Conservation (phyloP, 2,888 invertebrate genomes). For the Sericinus montela region DNA sequence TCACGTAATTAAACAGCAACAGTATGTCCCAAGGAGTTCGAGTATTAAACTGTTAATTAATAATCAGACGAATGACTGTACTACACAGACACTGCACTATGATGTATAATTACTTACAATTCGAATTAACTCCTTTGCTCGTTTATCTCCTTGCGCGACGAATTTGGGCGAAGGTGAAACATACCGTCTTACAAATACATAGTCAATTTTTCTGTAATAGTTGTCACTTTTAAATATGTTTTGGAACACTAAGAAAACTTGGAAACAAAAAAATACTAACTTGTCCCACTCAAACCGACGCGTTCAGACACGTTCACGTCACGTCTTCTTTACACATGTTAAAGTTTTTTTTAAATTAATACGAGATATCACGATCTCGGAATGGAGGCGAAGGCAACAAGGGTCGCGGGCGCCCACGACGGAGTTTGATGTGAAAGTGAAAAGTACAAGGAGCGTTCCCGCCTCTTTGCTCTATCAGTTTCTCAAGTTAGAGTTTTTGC, state of each 20-base stretch:
- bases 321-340: conserved; percentile 44
- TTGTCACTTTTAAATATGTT: background rate
- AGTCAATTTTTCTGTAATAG: background rate
- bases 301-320: conserved; percentile 19
- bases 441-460: conserved; percentile 45
- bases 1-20: conserved; percentile 11
- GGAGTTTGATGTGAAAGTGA: conserved; percentile 55
- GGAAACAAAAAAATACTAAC: background rate
- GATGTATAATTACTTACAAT: conserved; percentile 30
- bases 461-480: conserved; percentile 33
- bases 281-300: background rate
- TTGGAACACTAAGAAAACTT: background rate
- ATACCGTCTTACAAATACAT: conserved; percentile 23
- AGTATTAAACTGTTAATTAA: conserved; percentile 30
- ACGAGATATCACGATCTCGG: conserved; percentile 27
- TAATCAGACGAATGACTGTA: conserved; percentile 28
- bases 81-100: conserved; percentile 23
- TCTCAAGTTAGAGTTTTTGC: conserved; percentile 39
- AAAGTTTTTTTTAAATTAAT: conserved; percentile 27
- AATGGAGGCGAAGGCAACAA: conserved; percentile 31
- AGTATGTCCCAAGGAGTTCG: conserved; percentile 34
- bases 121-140: conserved; percentile 6
- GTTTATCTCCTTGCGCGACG: conserved; percentile 28
- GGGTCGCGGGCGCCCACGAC: conserved; percentile 35
- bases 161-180: conserved; percentile 28